Conservation (phyloP, 1,140 invertebrate species). For the Camponotus vicinus region DNA sequence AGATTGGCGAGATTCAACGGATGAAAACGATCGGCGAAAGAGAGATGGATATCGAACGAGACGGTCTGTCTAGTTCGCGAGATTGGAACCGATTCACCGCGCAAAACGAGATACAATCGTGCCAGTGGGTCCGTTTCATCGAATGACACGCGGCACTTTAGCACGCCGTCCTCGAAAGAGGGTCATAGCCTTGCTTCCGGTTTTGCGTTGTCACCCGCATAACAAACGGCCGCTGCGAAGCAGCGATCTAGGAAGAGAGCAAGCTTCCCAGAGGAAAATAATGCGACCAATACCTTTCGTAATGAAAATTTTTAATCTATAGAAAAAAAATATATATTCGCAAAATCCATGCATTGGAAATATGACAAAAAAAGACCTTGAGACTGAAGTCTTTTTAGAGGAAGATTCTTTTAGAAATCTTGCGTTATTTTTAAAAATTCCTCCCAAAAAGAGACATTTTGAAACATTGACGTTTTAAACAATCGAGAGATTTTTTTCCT, state of each 20-base stretch:
- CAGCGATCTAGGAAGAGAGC: neutral
- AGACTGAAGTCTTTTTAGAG: neutral
- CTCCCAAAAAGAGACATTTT: neutral
- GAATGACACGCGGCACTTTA: slow-evolving; percentile 46
- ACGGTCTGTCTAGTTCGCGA: neutral
- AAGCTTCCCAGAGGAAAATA: neutral
- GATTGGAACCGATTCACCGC: slow-evolving; percentile 21
- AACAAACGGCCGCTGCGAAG: slow-evolving; percentile 39
- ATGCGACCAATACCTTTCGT: neutral
- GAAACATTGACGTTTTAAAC: neutral
- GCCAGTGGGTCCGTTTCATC: slow-evolving; percentile 61
- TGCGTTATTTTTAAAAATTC: neutral
- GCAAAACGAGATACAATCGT: slow-evolving; percentile 43
- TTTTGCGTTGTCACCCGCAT: slow-evolving; percentile 59
- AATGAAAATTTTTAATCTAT: neutral
- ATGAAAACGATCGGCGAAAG: neutral
- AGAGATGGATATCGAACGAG: neutral
- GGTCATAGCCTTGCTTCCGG: slow-evolving; percentile 66
- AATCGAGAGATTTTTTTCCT: neutral
- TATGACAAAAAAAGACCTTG: neutral
- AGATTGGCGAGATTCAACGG: neutral
- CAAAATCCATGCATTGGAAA: neutral
- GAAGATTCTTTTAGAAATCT: neutral
- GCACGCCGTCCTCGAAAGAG: slow-evolving; percentile 55
- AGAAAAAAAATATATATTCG: too few species aligned